A percentile compares a stretch with the other conserved stretches of the same genome.
Evolutionary conservation across 2,113 vertebrate species (phyloP).

Genomic region (Eurypyga helias): DNA sequence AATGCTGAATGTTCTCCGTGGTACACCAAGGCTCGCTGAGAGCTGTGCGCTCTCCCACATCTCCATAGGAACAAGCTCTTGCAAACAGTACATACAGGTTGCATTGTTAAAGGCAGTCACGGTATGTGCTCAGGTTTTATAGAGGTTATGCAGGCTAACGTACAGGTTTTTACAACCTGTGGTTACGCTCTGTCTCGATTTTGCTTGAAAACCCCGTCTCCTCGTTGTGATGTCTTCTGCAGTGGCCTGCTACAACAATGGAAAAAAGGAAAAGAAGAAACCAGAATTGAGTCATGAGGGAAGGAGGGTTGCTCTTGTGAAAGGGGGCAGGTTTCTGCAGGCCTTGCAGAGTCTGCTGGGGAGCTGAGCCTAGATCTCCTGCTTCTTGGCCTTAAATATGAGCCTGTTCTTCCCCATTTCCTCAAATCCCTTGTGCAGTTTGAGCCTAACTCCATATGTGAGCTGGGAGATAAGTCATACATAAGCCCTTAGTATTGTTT

Average conservation of each 20-base stretch:
- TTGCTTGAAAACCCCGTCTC: neutral
- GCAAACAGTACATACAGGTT: neutral
- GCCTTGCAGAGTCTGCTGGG: neutral
- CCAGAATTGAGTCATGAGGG: neutral
- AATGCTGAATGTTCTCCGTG: neutral
- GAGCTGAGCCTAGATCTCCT: neutral
- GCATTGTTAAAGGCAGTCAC: neutral
- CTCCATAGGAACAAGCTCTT: neutral
- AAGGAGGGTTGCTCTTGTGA: neutral
- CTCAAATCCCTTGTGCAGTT: neutral
- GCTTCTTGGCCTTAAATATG: neutral
- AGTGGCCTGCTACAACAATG: neutral
- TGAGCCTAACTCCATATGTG: neutral
- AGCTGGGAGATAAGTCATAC: neutral
- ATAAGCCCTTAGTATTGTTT: neutral
- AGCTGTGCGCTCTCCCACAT: neutral
- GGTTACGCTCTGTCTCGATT: neutral
- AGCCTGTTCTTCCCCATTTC: neutral
- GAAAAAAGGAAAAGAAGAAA: neutral
- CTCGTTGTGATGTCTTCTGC: neutral
- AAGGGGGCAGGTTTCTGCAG: neutral
- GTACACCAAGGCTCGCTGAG: neutral
- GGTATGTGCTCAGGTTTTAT: neutral
- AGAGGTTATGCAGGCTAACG: accelerated
- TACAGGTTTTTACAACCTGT: neutral